phyloP scores from a whole-genome alignment of 2,797 vertebrate genomes.

The Trematomus bernacchii region DNA sequence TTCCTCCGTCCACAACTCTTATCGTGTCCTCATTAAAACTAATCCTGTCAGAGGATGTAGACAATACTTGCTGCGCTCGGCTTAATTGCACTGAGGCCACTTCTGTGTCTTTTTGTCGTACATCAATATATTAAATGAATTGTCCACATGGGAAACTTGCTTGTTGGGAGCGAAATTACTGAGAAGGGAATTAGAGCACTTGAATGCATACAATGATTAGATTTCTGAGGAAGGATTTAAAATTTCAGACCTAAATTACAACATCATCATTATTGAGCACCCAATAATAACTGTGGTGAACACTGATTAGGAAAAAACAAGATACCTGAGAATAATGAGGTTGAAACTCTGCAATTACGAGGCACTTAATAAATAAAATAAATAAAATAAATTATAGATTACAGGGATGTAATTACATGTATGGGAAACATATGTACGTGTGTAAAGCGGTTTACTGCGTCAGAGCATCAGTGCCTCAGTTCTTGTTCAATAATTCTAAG shows the following conservation, averaged over 20 bases:
- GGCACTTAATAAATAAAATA: too few species aligned
- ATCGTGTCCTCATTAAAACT: conserved; percentile 52
- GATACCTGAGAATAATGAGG: neutral
- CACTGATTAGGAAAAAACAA: neutral
- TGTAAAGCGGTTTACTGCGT: neutral
- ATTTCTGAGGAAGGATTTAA: neutral
- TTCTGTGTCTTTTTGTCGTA: conserved; percentile 7
- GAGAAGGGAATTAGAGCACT: neutral
- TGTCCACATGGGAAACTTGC: neutral
- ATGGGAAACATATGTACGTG: neutral
- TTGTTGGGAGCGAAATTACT: neutral
- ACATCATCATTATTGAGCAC: neutral
- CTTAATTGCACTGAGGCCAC: conserved; percentile 43
- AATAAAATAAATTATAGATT: neutral
- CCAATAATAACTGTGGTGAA: neutral
- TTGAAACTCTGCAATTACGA: neutral
- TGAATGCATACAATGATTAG: conserved; percentile 12
- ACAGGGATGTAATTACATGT: conserved; percentile 5
- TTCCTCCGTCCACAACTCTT: conserved; percentile 31
- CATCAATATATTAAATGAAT: conserved; percentile 37
- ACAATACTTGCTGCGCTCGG: conserved; percentile 14
- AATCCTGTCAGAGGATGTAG: conserved; percentile 52
- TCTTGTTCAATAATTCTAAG: neutral
- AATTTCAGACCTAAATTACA: neutral
- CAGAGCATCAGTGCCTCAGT: neutral